phyloP scores from a whole-genome alignment of 2,888 invertebrate species.

The Trisateles emortualis region DNA sequence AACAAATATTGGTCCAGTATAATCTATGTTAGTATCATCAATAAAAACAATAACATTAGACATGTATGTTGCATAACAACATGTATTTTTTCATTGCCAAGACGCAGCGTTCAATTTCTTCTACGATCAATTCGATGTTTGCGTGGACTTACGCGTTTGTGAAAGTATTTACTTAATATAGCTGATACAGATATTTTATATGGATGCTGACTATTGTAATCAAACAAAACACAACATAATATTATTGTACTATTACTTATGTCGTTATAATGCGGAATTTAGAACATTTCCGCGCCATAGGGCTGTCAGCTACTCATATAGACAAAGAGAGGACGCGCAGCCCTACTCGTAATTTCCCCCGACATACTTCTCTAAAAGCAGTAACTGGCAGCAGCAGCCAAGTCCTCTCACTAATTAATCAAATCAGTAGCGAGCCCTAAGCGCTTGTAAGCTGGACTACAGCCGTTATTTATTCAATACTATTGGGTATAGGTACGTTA shows the following conservation, averaged over 20 bases:
- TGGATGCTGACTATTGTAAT: conserved; percentile 44
- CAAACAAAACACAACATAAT: conserved; percentile 46
- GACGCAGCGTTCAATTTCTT: background rate
- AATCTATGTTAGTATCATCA: conserved; percentile 6
- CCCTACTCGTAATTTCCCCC: too few species aligned
- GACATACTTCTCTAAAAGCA: too few species aligned
- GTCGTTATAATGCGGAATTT: conserved; percentile 26
- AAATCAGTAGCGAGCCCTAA: too few species aligned
- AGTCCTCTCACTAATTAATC: too few species aligned
- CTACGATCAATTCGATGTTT: background rate
- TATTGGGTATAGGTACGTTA: too few species aligned
- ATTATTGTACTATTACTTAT: conserved; percentile 30
- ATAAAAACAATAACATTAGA: conserved; percentile 6
- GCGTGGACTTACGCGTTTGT: background rate
- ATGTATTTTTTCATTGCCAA: background rate
- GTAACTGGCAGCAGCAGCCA: too few species aligned
- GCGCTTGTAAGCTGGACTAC: too few species aligned
- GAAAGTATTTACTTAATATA: conserved; percentile 27
- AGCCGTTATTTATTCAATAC: too few species aligned
- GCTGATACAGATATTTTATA: conserved; percentile 14
- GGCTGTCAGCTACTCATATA: background rate
- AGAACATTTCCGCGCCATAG: conserved; percentile 16
- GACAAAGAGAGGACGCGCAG: background rate
- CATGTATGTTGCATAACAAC: background rate
- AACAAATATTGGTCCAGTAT: conserved; percentile 1